Evolutionary conservation across 1,140 invertebrate genomes (phyloP), one percentile per base, ranked within the genome.

Genomic region (Achroia grisella): DNA sequence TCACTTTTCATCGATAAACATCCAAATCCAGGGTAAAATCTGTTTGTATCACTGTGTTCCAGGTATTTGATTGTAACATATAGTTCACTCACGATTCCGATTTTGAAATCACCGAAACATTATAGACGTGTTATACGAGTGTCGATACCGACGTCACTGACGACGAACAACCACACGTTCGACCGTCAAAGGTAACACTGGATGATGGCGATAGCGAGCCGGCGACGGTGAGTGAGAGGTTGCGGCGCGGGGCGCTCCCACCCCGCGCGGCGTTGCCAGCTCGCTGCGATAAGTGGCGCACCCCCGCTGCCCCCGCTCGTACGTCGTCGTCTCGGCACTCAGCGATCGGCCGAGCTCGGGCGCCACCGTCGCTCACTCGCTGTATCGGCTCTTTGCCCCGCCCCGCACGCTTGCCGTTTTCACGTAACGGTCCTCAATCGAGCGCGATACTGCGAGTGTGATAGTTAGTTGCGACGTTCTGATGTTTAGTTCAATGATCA

Each of bases 381-480:
- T 63, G 50, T 70, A 58, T 71, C 62, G 66, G 59, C 64, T 55
- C 62, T 64, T 62, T 71, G 66, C 66, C 71, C 69, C 72, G 71
- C 75, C 66, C 74, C 75, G 68, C 73, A 61, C 66, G 61, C 73
- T 77, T 75, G 56, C 72, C 70, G 74, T 81, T 84, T 69, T 84
- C 80, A 84, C 80, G 80, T 84, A 84, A 84, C 80, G 80, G 80
- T 84, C 72, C 77, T 79, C 73, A 82, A 84, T 84, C 76, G 78
- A 82, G 80, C 78, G 80, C 76, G 70, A 72, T 76, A 76, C 71
- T 75, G 72, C 66, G 67, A 75, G 56, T 63, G 52, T 52, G 70
- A 68, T 72, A 69, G 72, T 65, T 68, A 67, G 61, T 57, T 61
- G 49, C 64, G 62, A 61, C 60, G 62, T 61, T 54, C 56, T 56